Evolutionary conservation across 2,113 vertebrate species (phyloP).

Genomic region (Mastomys natalensis): DNA sequence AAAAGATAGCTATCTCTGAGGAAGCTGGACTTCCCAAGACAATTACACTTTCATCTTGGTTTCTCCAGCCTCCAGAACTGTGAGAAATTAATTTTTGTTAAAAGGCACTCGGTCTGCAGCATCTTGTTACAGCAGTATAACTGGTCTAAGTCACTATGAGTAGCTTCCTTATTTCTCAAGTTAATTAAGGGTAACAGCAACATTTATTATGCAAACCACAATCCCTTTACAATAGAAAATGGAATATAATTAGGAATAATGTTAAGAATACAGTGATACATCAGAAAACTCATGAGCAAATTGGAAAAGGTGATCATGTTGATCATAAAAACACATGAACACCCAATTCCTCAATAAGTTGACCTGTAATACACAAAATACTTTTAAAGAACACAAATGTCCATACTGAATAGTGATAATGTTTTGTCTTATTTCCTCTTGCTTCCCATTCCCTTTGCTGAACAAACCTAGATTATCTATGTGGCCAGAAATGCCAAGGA

Average conservation of each 20-base stretch:
- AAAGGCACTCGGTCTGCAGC: background rate
- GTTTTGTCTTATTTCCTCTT: conserved; percentile 15
- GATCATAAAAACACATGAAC: background rate
- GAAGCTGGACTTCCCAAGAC: background rate
- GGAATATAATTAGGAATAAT: background rate
- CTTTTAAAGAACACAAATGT: background rate
- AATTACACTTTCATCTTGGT: background rate
- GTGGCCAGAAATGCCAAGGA: conserved; percentile 94
- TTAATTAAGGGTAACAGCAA: background rate
- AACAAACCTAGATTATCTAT: conserved; percentile 87
- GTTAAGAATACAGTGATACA: background rate
- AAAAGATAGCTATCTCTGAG: background rate
- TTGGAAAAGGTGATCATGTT: background rate
- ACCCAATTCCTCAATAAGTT: background rate
- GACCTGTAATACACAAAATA: no score
- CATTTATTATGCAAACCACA: background rate
- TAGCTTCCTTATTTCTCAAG: background rate
- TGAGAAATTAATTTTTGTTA: background rate
- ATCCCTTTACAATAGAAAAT: background rate
- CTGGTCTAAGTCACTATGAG: background rate
- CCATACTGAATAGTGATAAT: background rate
- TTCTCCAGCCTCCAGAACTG: background rate
- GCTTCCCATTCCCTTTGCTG: conserved; percentile 23
- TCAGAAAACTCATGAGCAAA: background rate
- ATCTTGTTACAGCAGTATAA: background rate